Conservation (phyloP, 2,888 invertebrate species). For the Ochlodes sylvanus region DNA sequence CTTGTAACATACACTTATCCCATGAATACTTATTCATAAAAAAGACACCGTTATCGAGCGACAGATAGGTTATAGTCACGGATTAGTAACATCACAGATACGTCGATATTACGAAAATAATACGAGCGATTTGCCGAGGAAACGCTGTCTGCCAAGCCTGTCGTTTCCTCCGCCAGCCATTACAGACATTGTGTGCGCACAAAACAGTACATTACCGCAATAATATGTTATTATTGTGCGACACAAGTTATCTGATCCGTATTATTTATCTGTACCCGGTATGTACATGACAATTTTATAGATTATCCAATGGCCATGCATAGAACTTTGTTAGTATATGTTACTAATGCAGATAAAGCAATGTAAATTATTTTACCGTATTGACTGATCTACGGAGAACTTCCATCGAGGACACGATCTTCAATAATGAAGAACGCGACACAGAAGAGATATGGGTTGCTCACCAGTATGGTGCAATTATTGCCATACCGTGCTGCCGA, state of each 20-base stretch:
- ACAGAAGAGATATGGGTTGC: too few relatives aligned
- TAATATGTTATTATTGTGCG: slow-evolving; percentile 79
- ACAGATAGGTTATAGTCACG: too few relatives aligned
- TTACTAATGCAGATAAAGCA: slow-evolving; percentile 8
- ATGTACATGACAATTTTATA: slow-evolving; percentile 81
- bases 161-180: slow-evolving; percentile 43
- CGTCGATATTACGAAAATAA: slow-evolving; percentile 39
- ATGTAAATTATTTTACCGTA: too few relatives aligned
- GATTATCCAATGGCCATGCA: slow-evolving; percentile 73
- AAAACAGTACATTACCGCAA: slow-evolving; percentile 69
- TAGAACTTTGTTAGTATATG: slow-evolving; percentile 48
- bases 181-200: slow-evolving; percentile 58
- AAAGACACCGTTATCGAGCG: too few relatives aligned
- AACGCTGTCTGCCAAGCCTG: slow-evolving; percentile 42
- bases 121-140: slow-evolving; percentile 43
- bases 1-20: too few relatives aligned
- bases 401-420: too few relatives aligned
- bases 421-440: too few relatives aligned
- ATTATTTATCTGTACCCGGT: slow-evolving; percentile 75
- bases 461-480: too few relatives aligned
- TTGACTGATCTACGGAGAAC: too few relatives aligned
- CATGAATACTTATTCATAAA: too few relatives aligned
- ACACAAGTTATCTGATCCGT: slow-evolving; percentile 76
- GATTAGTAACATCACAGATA: too few relatives aligned
- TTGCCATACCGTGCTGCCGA: too few relatives aligned